A percentile compares a stretch with the other conserved stretches of the same genome.
Conservation (phyloP, 2,113 vertebrate species). For the Nothoprocta perdicaria region DNA sequence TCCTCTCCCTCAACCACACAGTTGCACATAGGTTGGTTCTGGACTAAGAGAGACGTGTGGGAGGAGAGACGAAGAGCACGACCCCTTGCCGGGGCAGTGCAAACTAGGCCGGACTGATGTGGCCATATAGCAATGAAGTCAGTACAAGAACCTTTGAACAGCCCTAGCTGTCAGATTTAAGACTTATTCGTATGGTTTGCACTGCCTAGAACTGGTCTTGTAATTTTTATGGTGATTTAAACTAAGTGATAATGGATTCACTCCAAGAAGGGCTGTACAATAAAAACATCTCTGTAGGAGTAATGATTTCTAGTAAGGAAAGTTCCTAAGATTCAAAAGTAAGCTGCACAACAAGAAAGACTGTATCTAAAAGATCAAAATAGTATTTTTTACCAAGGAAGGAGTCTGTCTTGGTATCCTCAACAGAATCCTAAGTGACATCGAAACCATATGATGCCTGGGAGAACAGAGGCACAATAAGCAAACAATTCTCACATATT, state of each 20-base stretch:
- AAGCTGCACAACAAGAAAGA: neutral
- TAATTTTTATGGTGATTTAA: neutral
- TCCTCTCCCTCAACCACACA: accelerated
- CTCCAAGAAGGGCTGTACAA: neutral
- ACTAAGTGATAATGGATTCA: neutral
- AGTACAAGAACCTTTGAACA: neutral
- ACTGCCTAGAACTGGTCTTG: neutral
- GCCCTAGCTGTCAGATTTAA: neutral
- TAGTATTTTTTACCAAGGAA: neutral
- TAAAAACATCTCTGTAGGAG: neutral
- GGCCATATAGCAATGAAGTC: neutral
- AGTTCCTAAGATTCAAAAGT: neutral
- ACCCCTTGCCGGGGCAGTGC: neutral
- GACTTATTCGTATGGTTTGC: neutral
- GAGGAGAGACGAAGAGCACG: neutral
- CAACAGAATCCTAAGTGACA: neutral
- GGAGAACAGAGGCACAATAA: neutral
- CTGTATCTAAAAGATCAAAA: neutral
- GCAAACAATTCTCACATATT: neutral
- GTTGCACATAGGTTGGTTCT: neutral
- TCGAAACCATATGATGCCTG: neutral
- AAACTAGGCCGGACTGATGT: neutral
- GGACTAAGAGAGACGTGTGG: neutral
- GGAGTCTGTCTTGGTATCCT: neutral
- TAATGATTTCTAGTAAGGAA: neutral